Evolutionary conservation across 2,888 invertebrate genomes (phyloP).

Genomic region (Schrankia costaestrigalis): DNA sequence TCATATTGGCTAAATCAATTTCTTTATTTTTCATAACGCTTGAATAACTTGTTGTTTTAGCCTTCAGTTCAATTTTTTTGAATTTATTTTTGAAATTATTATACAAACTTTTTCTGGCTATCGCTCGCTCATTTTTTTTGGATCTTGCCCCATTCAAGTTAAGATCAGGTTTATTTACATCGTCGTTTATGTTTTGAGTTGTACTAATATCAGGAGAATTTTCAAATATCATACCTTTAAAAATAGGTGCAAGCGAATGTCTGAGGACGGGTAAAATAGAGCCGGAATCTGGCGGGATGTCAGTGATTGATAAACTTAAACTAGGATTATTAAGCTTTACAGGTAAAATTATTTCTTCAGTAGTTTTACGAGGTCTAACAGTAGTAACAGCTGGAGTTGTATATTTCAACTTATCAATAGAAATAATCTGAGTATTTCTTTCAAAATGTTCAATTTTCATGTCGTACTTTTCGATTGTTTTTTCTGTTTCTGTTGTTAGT

Average conservation of each 20-base stretch:
- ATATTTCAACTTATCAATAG: not conserved
- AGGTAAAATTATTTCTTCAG: slow-evolving; percentile 9
- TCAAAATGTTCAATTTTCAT: not conserved
- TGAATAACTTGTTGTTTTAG: slow-evolving; percentile 6
- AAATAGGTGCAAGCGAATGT: slow-evolving; percentile 10
- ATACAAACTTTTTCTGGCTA: not conserved
- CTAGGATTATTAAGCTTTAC: no score
- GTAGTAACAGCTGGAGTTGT: not conserved
- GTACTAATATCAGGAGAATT: slow-evolving; percentile 19
- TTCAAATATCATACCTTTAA: slow-evolving; percentile 26
- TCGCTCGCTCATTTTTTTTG: slow-evolving; percentile 22
- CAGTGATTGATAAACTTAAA: slow-evolving; percentile 8
- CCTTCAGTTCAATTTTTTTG: slow-evolving; percentile 1
- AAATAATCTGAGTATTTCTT: not conserved
- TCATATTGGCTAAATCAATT: slow-evolving; percentile 16
- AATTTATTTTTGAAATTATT: slow-evolving; percentile 4
- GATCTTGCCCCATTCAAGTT: slow-evolving; percentile 31
- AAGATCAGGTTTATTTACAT: no score
- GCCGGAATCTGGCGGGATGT: slow-evolving; percentile 8
- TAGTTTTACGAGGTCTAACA: slow-evolving; percentile 3
- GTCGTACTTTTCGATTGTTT: not conserved
- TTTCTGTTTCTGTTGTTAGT: not conserved
- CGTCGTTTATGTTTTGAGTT: slow-evolving; percentile 5
- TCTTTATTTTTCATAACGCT: slow-evolving; percentile 3
- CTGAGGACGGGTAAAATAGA: slow-evolving; percentile 1